Conservation (phyloP, 2,797 vertebrate species). For the Eleutherodactylus coqui region DNA sequence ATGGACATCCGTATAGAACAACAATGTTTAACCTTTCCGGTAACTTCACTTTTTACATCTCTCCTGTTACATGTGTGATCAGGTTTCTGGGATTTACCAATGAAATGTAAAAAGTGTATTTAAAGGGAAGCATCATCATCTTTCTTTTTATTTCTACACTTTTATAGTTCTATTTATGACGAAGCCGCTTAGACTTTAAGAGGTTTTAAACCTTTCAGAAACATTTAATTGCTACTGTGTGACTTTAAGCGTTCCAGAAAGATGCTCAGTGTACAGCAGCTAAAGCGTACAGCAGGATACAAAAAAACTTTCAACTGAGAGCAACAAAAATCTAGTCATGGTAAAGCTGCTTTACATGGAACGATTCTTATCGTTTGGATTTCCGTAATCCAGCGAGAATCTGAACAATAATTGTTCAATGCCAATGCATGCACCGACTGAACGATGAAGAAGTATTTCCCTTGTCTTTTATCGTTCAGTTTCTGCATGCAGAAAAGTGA, state of each 20-base stretch:
- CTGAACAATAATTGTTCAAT: no score
- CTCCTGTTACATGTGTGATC: constrained; percentile 23
- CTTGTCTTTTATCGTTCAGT: no score
- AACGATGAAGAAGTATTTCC: no score
- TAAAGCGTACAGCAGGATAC: no score
- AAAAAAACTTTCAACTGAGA: background rate
- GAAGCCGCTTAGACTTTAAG: constrained; percentile 1
- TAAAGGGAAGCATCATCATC: constrained; percentile 41
- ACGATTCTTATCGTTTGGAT: no score
- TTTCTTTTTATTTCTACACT: constrained; percentile 50
- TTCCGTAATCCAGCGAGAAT: no score
- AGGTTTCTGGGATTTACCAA: constrained; percentile 20
- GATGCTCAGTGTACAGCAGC: background rate
- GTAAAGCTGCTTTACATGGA: no score
- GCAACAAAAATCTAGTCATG: background rate
- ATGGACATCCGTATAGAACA: background rate
- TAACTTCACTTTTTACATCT: constrained; percentile 14
- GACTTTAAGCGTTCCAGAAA: constrained; percentile 37
- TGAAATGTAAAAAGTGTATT: constrained; percentile 10
- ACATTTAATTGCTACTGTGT: constrained; percentile 29
- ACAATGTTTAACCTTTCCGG: constrained; percentile 45
- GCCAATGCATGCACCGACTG: no score
- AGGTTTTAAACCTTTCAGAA: constrained; percentile 48
- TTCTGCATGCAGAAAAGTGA: no score
- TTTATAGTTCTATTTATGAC: constrained; percentile 51